Evolutionary conservation across 2,888 invertebrate genomes (phyloP), one percentile per base, ranked within the genome.

Genomic region (Leptinotarsa peninsularis): DNA sequence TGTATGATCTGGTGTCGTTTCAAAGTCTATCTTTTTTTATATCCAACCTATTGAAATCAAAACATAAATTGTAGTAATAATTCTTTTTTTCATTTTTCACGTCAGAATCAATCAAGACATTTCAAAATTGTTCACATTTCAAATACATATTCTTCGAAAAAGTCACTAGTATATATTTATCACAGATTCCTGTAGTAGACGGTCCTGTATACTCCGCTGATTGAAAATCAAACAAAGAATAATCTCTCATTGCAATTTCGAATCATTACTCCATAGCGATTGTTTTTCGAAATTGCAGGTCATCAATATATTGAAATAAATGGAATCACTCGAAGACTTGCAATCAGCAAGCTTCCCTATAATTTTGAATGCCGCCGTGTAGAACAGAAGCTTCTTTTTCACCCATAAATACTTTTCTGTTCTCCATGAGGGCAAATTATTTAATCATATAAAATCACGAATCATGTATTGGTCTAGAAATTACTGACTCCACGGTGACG

Each of bases 361-460:
- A 78, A 78, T 78, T 78, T 78, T 23, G 49, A 52, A 72, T 67
- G 72, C 78, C 78, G 78, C 72, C 68, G 78, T 75, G 78, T 78
- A 78, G 73, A 78, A 71, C 78, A 75, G 78, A 72, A 78, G 78
- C 78, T 27, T 69, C 66, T 72, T 75, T 75, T 63, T 43, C 23
- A 60, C 27, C 27, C 58, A 49, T 66, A 70, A 70, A 63, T 50
- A 58, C n/a, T 49, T 70, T 70, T 70, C 68, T 66, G 58, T 66
- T 54, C 60, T 4, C 63, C 27, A 63, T 63, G 23, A 71, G 49
- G 71, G 63, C 33, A 71, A 63, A 60, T 71, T 71, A 49, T 71
- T 71, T 50, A 60, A 71, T 71, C 50, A 63, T 50, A 63, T 60
- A 23, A 49, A 33, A 63, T 58, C 63, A 63, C n/a, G 63, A 63